phyloP scores from a whole-genome alignment of 1,140 invertebrate species.

The Zaprionus vittiger region DNA sequence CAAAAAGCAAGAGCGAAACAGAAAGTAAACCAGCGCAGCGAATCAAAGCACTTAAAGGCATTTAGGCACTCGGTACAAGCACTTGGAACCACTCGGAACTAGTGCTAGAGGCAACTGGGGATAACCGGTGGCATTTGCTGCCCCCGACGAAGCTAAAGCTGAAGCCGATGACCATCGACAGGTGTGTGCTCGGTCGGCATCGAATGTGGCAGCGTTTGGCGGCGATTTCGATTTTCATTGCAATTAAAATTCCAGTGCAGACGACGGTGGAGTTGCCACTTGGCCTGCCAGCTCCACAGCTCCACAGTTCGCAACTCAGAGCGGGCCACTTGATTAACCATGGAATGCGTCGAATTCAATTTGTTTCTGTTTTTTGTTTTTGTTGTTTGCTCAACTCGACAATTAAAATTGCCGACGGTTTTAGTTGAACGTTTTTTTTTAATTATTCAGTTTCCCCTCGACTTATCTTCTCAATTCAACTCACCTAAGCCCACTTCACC shows the following conservation, averaged over 20 bases:
- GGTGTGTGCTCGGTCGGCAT: constrained; percentile 36
- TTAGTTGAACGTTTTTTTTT: constrained; percentile 12
- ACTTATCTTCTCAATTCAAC: neutral
- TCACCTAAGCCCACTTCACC: neutral
- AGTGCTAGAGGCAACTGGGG: neutral
- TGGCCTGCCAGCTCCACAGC: constrained; percentile 29
- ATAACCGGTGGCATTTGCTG: constrained; percentile 47
- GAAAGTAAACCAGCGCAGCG: constrained; percentile 37
- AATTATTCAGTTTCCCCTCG: constrained; percentile 7
- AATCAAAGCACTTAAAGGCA: neutral
- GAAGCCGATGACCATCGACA: constrained; percentile 39
- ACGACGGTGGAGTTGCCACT: constrained; percentile 34
- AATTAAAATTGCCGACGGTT: constrained; percentile 67
- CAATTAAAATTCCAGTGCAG: constrained; percentile 77
- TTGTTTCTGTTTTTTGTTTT: constrained; percentile 71
- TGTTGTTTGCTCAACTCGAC: constrained; percentile 56
- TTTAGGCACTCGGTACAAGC: constrained; percentile 8
- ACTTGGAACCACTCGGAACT: constrained; percentile 4
- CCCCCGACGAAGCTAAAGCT: constrained; percentile 2
- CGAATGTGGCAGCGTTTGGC: constrained; percentile 43
- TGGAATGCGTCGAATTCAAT: constrained; percentile 72
- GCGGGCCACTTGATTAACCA: constrained; percentile 49
- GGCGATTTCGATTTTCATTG: constrained; percentile 64
- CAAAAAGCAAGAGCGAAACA: constrained; percentile 31
- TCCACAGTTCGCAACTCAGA: neutral